Percentiles rank a stretch among this genome's conserved stretches.
phyloP scores from a whole-genome alignment of 2,888 invertebrate genomes.

The Pheosia tremula region DNA sequence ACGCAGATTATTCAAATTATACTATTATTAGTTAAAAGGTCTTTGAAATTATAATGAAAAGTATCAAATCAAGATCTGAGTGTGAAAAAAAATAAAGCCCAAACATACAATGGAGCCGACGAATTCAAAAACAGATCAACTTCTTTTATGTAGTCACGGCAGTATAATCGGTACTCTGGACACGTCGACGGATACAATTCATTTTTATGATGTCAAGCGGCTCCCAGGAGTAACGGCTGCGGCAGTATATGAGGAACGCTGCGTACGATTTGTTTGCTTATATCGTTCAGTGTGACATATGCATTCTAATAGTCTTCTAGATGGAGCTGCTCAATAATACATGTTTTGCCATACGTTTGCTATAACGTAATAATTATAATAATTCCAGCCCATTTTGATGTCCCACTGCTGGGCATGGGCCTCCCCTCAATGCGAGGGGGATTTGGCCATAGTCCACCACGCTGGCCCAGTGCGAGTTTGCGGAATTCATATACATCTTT shows the following conservation, averaged over 20 bases:
- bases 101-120: slow-evolving; percentile 24
- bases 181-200: slow-evolving; percentile 62
- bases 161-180: slow-evolving; percentile 42
- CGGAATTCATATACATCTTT: no score
- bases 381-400: no score
- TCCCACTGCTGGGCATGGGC: no score
- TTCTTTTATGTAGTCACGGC: slow-evolving; percentile 37
- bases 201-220: slow-evolving; percentile 61
- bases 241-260: background rate
- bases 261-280: background rate
- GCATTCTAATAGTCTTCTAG: background rate
- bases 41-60: no score
- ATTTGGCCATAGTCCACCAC: no score
- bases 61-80: no score
- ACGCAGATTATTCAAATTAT: no score
- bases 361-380: no score
- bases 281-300: background rate
- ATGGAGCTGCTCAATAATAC: background rate
- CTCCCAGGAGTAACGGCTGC: background rate
- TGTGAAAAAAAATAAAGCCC: slow-evolving; percentile 2
- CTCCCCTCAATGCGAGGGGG: no score
- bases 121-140: slow-evolving; percentile 34
- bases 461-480: no score
- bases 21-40: no score
- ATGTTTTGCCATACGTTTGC: no score